phyloP scores from a whole-genome alignment of 2,113 vertebrate species.

The Melanerpes formicivorus region DNA sequence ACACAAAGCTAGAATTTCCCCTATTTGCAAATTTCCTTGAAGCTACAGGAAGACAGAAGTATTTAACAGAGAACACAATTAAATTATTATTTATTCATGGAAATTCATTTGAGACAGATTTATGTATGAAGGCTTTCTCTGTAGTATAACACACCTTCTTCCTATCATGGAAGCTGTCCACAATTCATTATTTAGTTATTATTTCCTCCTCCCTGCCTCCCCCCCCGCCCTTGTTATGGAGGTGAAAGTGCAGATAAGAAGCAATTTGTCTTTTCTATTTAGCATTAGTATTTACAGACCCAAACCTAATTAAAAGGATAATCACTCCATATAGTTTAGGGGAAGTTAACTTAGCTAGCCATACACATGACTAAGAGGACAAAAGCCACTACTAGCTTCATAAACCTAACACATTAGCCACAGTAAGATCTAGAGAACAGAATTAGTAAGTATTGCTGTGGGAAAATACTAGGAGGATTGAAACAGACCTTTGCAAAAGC shows the following conservation, averaged over 20 bases:
- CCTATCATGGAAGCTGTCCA: background rate
- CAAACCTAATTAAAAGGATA: background rate
- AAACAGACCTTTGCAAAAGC: background rate
- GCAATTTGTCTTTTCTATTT: background rate
- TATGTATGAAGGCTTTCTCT: background rate
- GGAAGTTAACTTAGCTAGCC: background rate
- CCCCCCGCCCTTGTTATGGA: background rate
- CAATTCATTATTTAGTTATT: background rate
- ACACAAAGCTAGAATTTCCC: background rate
- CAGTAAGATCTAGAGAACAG: background rate
- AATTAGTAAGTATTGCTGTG: background rate
- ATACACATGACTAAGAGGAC: background rate
- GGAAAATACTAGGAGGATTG: background rate
- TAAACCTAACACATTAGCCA: background rate
- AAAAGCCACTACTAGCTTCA: background rate
- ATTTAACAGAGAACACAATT: background rate
- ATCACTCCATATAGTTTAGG: background rate
- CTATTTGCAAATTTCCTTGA: background rate
- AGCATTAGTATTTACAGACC: background rate
- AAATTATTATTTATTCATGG: background rate
- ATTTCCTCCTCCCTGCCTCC: no score
- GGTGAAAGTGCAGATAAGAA: background rate
- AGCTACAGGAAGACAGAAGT: background rate
- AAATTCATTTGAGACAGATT: background rate
- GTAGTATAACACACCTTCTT: background rate